Base-by-base conservation (phyloP, 2,113 vertebrate species). In the Pholis gunnellus region DNA sequence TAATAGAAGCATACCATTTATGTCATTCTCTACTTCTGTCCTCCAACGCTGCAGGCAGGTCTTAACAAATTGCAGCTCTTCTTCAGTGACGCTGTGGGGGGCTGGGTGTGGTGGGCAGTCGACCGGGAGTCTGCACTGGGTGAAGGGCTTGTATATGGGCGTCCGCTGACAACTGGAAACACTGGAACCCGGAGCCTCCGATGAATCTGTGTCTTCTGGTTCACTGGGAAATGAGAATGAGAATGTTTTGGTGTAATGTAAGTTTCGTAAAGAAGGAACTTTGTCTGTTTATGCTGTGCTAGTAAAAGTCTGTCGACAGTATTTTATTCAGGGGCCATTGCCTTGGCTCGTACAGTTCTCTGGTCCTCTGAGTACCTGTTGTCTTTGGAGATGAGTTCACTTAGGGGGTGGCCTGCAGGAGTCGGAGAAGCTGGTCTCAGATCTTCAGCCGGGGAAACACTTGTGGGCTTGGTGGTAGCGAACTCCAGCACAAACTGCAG, bases 401-500 rank as follows among this genome's bases (percentile, higher is more conserved):
- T 79, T 73, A 84, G 76, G 5, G 59, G 81, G 44, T 54, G 76
- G 60, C 71, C 56, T 1, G 81, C 2, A 52, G 84, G 85, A n/a
- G 74, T 72, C 2, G 86, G 83, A 10, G 89, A 91, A 40, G 56
- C 0, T 17, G 0, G 31, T 6, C 9, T 83, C 1, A 85, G 7
- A 8, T 91, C 94, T 74, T 91, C 94, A 5, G 87, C 72, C 1
- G 94, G 86, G 2, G 91, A 60, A 36, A 80, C 27, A 18, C 22
- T 93, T 2, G 95, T 73, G 0, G 95, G 93, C 78, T 96, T 96
- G 1, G 97, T 95, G 25, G 95, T 91, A n/a, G 97, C 90, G 77
- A 99, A 99, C 84, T 99, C 97, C 10, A 99, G 93, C 11, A 99
- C 96, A 0, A 98, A 99, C 88, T 97, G 97, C 72, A 99, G 86